Evolutionary conservation across 2,888 invertebrate genomes (phyloP).

Genomic region (Girardia tigrina): DNA sequence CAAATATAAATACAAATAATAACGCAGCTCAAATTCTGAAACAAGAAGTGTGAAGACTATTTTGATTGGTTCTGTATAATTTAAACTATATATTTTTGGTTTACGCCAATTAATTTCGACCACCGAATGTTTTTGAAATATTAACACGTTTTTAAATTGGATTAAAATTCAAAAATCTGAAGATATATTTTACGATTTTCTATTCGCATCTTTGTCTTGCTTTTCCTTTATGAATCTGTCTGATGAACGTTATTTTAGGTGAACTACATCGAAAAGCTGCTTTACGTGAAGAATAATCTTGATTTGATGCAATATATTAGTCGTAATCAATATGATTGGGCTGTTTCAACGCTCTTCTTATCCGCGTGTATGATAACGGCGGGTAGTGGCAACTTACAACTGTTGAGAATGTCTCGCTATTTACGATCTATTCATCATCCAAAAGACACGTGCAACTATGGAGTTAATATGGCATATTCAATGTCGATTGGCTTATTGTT

Average conservation of each 20-base stretch:
- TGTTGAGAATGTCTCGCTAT: background rate
- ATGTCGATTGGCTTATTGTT: conserved; percentile 17
- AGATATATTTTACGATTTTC: no score
- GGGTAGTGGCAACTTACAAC: background rate
- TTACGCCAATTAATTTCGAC: no score
- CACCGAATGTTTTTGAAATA: no score
- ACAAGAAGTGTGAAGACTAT: no score
- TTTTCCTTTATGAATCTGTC: no score
- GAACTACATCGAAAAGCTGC: background rate
- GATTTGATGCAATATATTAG: background rate
- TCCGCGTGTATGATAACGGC: conserved; percentile 6
- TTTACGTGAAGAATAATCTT: background rate
- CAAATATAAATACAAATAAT: no score
- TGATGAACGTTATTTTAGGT: no score
- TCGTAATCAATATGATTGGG: conserved; percentile 5
- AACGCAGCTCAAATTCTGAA: no score
- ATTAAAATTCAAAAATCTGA: background rate
- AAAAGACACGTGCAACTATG: background rate
- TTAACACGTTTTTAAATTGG: background rate
- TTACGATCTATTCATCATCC: conserved; percentile 5
- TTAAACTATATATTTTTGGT: no score
- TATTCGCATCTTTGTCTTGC: no score
- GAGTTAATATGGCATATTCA: background rate
- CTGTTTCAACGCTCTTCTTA: background rate
- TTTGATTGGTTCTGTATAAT: no score